Conservation (phyloP, 1,140 invertebrate species). For the Rhizoglyphus robini region DNA sequence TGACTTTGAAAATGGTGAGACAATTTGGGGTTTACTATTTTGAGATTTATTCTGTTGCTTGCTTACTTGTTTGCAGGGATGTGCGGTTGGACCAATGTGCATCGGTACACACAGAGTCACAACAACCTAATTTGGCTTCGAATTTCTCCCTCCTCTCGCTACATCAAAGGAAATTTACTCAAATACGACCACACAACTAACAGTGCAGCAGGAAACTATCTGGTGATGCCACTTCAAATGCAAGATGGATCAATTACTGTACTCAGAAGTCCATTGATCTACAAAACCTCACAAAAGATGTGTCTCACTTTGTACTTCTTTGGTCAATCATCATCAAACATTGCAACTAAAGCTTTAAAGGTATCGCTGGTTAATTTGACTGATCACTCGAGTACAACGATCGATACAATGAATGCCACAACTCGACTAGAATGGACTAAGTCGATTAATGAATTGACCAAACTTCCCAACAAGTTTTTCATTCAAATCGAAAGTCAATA, state of each 20-base stretch:
- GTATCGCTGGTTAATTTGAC: too few species aligned
- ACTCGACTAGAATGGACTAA: background rate
- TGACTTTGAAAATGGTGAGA: constrained; percentile 22
- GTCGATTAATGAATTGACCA: background rate
- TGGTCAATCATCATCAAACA: too few species aligned
- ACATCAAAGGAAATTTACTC: background rate
- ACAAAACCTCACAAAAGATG: too few species aligned
- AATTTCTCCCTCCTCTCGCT: background rate
- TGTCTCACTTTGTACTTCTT: constrained; percentile 5
- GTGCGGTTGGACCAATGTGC: constrained; percentile 24
- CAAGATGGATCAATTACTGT: background rate
- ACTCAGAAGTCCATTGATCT: background rate
- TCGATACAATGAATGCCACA: background rate
- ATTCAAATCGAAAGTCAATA: background rate
- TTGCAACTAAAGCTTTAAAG: too few species aligned
- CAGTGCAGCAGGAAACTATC: background rate
- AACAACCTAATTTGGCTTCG: background rate
- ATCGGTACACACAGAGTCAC: background rate
- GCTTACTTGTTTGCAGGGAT: too few species aligned
- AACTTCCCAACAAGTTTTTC: background rate
- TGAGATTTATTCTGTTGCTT: too few species aligned
- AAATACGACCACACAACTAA: background rate
- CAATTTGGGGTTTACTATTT: too few species aligned
- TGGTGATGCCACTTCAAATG: background rate
- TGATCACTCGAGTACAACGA: too few species aligned